Percentiles rank a stretch among this genome's conserved stretches.
Conservation (phyloP, 2,888 invertebrate species). For the Tethea ocularis region DNA sequence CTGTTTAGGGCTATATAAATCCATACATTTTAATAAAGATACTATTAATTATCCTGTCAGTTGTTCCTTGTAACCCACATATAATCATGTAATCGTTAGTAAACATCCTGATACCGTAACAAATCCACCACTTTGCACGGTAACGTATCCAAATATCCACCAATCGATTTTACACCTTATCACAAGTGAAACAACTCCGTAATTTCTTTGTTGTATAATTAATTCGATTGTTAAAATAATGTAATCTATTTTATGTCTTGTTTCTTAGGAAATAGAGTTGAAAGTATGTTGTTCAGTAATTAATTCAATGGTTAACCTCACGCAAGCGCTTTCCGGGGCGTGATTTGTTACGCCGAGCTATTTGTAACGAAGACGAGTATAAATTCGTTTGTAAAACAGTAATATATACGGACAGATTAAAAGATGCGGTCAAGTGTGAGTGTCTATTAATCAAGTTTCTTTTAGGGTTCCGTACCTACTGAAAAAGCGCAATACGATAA, state of each 20-base stretch:
- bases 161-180: slow-evolving; percentile 28
- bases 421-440: slow-evolving; percentile 26
- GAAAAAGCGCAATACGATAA: not conserved
- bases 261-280: slow-evolving; percentile 22
- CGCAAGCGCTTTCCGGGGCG: slow-evolving; percentile 55
- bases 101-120: slow-evolving; percentile 52
- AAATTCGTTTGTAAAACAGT: slow-evolving; percentile 37
- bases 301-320: slow-evolving; percentile 52
- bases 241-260: slow-evolving; percentile 22
- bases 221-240: slow-evolving; percentile 27
- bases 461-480: not conserved
- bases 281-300: slow-evolving; percentile 28
- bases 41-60: slow-evolving; percentile 10
- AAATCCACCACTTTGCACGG: slow-evolving; percentile 36
- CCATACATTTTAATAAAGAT: not conserved
- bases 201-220: slow-evolving; percentile 30
- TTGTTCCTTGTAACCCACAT: slow-evolving; percentile 14
- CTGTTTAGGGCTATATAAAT: not conserved
- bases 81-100: slow-evolving; percentile 47
- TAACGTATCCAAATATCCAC: no score
- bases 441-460: slow-evolving; percentile 1
- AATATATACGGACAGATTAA: slow-evolving; percentile 29
- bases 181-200: slow-evolving; percentile 23
- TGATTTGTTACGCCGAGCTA: slow-evolving; percentile 54
- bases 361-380: slow-evolving; percentile 32